A percentile compares a stretch with the other conserved stretches of the same genome.
phyloP scores from a whole-genome alignment of 2,797 vertebrate genomes.

The Crocodylus rhombifer region DNA sequence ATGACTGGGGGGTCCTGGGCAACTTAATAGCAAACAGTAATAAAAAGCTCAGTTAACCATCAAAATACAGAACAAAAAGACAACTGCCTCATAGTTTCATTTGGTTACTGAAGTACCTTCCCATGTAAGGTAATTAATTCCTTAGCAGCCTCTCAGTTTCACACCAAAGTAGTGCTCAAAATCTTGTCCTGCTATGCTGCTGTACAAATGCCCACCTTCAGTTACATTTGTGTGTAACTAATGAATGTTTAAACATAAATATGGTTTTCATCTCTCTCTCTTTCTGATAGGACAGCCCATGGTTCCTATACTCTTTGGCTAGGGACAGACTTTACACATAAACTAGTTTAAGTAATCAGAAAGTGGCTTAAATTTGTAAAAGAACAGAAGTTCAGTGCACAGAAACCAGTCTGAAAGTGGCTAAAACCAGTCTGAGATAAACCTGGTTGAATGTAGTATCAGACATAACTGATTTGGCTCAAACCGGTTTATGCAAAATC shows the following conservation, averaged over 20 bases:
- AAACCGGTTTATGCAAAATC: too few relatives aligned
- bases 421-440: too few relatives aligned
- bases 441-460: too few relatives aligned
- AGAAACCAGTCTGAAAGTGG: too few relatives aligned
- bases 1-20: background rate
- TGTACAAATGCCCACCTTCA: background rate
- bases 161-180: background rate
- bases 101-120: background rate
- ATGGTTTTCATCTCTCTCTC: background rate
- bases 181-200: background rate
- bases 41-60: background rate
- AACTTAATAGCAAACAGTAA: background rate
- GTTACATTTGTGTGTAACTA: background rate
- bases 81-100: background rate
- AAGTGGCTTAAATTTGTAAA: too few relatives aligned
- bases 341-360: too few relatives aligned
- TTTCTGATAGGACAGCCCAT: background rate
- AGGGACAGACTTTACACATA: too few relatives aligned
- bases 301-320: background rate
- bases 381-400: too few relatives aligned
- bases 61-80: background rate
- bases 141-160: background rate
- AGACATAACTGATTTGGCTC: too few relatives aligned
- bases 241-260: constrained; percentile 5
- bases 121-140: background rate